phyloP scores from a whole-genome alignment of 2,888 invertebrate genomes.

The Ctenicera cuprea region DNA sequence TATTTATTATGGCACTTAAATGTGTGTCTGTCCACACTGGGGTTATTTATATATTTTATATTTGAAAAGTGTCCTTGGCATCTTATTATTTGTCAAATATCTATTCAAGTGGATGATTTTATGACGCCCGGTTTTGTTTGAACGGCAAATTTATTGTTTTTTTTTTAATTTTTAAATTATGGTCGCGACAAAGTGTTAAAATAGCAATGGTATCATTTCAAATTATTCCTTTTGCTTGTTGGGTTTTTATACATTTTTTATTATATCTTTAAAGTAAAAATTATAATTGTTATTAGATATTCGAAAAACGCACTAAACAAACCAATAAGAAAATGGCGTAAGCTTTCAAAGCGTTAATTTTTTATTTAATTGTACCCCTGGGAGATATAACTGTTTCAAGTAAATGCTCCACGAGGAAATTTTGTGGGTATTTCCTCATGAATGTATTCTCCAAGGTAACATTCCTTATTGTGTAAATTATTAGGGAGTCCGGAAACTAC shows the following conservation, averaged over 20 bases:
- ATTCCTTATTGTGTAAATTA: slow-evolving; percentile 13
- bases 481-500: not conserved
- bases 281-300: no score
- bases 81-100: not conserved
- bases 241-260: no score
- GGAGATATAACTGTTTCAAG: not conserved
- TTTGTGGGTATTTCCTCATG: slow-evolving; percentile 13
- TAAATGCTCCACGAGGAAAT: slow-evolving; percentile 9
- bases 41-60: not conserved
- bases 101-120: not conserved
- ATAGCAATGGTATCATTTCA: no score
- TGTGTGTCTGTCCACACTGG: not conserved
- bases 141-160: no score
- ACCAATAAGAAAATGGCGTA: not conserved
- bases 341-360: not conserved
- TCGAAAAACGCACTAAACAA: no score
- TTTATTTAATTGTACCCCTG: not conserved
- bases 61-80: slow-evolving; percentile 7
- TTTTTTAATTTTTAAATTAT: no score
- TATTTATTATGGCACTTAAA: slow-evolving; percentile 7
- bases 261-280: no score
- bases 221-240: no score
- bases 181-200: no score
- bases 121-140: no score
- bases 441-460: slow-evolving; percentile 15